Base-by-base conservation (phyloP, 2,888 invertebrate species). In the Notocelia uddmanniana region DNA sequence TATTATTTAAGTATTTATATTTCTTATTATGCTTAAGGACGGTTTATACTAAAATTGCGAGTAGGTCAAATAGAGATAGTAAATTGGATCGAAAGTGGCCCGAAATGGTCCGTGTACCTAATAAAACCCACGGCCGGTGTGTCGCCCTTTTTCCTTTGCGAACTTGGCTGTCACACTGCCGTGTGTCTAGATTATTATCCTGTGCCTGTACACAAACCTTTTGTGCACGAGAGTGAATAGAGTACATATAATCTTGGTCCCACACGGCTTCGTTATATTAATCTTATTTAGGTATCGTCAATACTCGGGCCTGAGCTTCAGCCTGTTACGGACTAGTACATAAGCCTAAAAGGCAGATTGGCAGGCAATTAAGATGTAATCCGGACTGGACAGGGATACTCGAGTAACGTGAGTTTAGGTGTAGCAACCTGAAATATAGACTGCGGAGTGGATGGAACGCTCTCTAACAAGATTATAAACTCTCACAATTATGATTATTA, bases 331-430 rank as follows among this genome's bases (percentile, higher is more conserved):
- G 50, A 50, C 34, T 34, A 31, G 63, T 55, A 26, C 50, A 34
- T 63, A 52, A 63, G 63, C 63, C 63, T 63, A 34, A 52, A 63
- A 63, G 60, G 37, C 45, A 55, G 26, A 69, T 62, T 69, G 62
- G 60, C 62, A 69, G 69, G 21, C 45, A 69, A 55, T 52, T 63
- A 63, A 63, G 34, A 34, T 50, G 34, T 63, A 52, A 63, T 63
- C 63, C 50, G 34, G 19, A 50, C 37, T 41, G 26, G 50, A n/a
- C 68, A 50, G 48, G 19, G 45, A 45, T n/a, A 45, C 45, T 45
- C 45, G 45, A n/a, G 23, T 21, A 11, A 34, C 34, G 54, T n/a
- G 18, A 55, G 23, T 18, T n/a, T 23, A 26, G 23, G 8, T 31
- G 34, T 3, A 8, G n/a, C 59, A 37, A 21, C 37, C 18, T 19